These are phyloP conservation scores for Acrocephalus scirpaceus DNA, from an alignment of 2,797 vertebrate genomes.

Conservation along the genomic window DNA sequence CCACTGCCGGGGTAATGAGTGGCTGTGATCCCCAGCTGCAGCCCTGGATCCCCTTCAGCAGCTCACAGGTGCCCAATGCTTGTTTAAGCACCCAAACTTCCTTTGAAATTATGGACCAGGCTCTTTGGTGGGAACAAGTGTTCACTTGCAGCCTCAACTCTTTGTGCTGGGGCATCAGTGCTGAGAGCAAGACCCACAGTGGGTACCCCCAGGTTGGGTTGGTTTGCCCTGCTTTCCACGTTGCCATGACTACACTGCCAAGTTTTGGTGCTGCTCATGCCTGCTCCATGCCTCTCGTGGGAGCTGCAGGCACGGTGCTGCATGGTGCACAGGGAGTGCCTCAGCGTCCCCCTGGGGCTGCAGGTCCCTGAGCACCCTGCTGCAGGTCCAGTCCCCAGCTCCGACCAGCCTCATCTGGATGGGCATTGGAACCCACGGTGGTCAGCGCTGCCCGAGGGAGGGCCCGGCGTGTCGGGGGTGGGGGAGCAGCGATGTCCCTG, in stretches of 20 bases:
- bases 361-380: neutral
- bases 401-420: neutral
- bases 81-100: neutral
- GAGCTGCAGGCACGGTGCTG: neutral
- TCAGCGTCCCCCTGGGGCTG: neutral
- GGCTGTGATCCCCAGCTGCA: neutral
- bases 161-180: too few relatives aligned
- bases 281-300: fast-evolving
- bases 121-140: neutral
- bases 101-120: neutral
- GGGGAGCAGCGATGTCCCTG: neutral
- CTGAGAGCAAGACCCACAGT: fast-evolving
- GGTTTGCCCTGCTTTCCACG: fast-evolving
- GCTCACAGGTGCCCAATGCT: fast-evolving
- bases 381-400: neutral
- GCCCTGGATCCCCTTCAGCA: neutral
- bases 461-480: fast-evolving
- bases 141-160: neutral
- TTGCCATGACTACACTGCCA: neutral
- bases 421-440: fast-evolving
- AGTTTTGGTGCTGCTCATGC: neutral
- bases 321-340: neutral
- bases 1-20: neutral
- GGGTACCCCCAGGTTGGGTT: fast-evolving
- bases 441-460: fast-evolving